phyloP scores from a whole-genome alignment of 2,113 vertebrate genomes.

The Menura novaehollandiae region DNA sequence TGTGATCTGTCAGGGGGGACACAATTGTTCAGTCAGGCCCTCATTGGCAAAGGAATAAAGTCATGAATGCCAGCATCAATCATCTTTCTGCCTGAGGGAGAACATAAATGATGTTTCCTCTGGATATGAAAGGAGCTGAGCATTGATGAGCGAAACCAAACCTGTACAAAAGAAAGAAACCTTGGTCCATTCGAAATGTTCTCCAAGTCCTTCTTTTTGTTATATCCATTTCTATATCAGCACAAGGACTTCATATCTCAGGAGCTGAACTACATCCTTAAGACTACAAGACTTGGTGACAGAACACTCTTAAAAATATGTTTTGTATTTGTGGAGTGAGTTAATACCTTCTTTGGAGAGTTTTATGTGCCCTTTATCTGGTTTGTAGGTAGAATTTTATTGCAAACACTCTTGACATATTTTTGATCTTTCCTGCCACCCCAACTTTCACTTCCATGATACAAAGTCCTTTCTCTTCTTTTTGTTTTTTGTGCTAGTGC shows the following conservation, averaged over 20 bases:
- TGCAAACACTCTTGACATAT: background rate
- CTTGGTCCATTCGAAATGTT: background rate
- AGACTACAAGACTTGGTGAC: background rate
- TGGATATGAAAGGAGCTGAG: background rate
- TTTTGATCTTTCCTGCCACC: background rate
- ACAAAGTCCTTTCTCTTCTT: background rate
- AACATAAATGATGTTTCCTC: background rate
- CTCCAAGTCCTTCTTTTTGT: background rate
- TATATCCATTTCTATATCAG: background rate
- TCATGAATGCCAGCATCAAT: background rate
- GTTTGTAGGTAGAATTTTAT: background rate
- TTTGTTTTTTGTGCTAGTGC: background rate
- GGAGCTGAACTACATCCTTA: fast-evolving
- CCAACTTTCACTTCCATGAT: background rate
- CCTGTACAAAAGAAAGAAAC: background rate
- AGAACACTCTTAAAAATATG: background rate
- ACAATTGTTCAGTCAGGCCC: background rate
- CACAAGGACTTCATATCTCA: background rate
- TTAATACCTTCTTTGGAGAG: background rate
- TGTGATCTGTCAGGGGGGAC: fast-evolving
- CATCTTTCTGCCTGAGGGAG: background rate
- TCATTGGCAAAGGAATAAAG: background rate
- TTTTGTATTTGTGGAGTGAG: background rate
- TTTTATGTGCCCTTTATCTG: background rate
- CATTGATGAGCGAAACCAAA: background rate